Evolutionary conservation across 2,888 invertebrate species (phyloP), one percentile per base, ranked within the genome.

Genomic region (Habroteleia sp.): DNA sequence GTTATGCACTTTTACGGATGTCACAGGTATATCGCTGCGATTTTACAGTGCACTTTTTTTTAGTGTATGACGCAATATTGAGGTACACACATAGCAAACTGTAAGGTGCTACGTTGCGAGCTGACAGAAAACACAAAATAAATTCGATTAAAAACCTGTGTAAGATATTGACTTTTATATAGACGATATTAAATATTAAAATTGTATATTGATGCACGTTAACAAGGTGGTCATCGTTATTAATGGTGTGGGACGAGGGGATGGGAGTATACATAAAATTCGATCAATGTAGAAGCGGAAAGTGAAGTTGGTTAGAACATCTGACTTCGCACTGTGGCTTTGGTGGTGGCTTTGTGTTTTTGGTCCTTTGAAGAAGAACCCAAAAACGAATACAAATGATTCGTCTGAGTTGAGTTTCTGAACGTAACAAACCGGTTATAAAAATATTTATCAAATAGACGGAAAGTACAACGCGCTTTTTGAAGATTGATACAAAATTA

Each of bases 261-360:
- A 14, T 25, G 2, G 16, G 56, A 17, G 41, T 2, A 1, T 41
- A 42, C 25, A 17, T 14, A 35, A 35, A 65, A 44, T 29, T 8
- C 20, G 16, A 46, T 54, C 20, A 48, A 27, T 48, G 29, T 66
- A 56, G 29, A 46, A 16, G 31, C 2, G 35, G 54, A 54, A 54
- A 39, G 65, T 33, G 10, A 52, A 33, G 41, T 33, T 41, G 35
- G 39, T 41, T 23, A 35, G 66, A 68, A 68, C 56, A 56, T 68
- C 48, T 56, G 66, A 68, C 66, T 68, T 68, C 25, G 66, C 66
- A 68, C 25, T 25, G 56, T 68, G 41, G 65, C 54, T 66, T 56
- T 46, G 41, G 23, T 50, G 48, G 20, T 13, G 37, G 29, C 27
- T 54, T 54, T 17, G 23, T 10, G 25, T 17, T 10, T 13, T 58